Conservation (phyloP, 2,888 invertebrate genomes). For the Pristionchus fissidentatus region DNA sequence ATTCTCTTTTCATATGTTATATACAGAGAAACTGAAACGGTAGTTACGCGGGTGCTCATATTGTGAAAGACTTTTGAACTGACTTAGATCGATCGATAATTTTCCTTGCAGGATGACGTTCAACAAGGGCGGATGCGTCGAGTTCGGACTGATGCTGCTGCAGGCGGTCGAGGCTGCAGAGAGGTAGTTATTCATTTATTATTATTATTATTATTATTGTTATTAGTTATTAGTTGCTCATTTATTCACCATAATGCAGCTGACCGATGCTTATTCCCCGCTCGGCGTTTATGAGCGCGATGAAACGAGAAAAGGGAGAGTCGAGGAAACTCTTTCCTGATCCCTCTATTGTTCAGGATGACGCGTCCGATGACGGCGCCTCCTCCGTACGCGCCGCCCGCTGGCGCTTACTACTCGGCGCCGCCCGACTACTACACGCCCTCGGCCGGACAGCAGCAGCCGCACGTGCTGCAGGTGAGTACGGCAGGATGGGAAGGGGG, state of each 20-base stretch:
- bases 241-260: too few relatives aligned
- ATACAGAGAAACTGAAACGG: not conserved
- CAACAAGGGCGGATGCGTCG: slow-evolving; percentile 91
- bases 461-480: slow-evolving; percentile 17
- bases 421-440: slow-evolving; percentile 68
- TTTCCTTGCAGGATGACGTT: slow-evolving; percentile 42
- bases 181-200: slow-evolving; percentile 32
- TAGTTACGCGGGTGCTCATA: not conserved
- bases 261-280: too few relatives aligned
- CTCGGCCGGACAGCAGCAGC: slow-evolving; percentile 30
- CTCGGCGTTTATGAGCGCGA: too few relatives aligned
- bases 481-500: too few relatives aligned
- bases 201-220: not conserved
- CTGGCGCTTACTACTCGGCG: slow-evolving; percentile 70
- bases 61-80: not conserved
- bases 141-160: slow-evolving; percentile 95
- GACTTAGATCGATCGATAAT: not conserved
- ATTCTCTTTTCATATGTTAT: not conserved
- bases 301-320: too few relatives aligned
- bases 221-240: not conserved
- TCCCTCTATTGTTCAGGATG: slow-evolving; percentile 44
- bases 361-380: slow-evolving; percentile 67
- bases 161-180: slow-evolving; percentile 83
- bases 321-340: not conserved
- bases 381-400: slow-evolving; percentile 74